Base-by-base conservation (phyloP, 2,888 invertebrate genomes). In the Silvanus unidentatus region DNA sequence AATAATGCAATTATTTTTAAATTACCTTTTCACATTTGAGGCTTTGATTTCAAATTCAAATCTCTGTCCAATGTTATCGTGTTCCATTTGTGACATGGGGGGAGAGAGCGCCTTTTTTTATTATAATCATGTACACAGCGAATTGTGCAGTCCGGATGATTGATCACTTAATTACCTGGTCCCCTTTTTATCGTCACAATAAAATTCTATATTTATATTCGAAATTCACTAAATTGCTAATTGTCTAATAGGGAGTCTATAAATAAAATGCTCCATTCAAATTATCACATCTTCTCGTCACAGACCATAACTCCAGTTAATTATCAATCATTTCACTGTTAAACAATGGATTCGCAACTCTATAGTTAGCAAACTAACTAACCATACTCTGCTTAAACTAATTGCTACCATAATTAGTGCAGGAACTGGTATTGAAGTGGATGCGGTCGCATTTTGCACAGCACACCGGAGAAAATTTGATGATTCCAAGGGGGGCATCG, bases 351-450 rank as follows among this genome's bases (percentile, higher is more conserved):
- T n/a, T 37, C 3, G 10, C 37, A 16, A 37, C 44, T 39, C 51
- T 50, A 52, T 54, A 54, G 55, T 55, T 53, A 55, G 50, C 54
- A 50, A 48, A 49, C 57, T 62, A 69, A 69, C 68, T 68, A 69
- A 68, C 68, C 69, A 61, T 66, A 60, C 58, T 61, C 53, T 63
- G 70, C 69, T 71, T 70, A 70, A 69, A 66, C 70, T 71, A 70
- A 71, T 71, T 70, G 70, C 68, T 62, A 64, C 61, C 62, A 65
- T 70, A 71, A 71, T 70, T 70, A 70, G 69, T 60, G 63, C 58
- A 62, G 64, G 65, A 64, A 41, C 44, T 29, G 40, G 14, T 57
- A 12, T n/a, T n/a, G n/a, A n/a, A n/a, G n/a, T n/a, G n/a, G n/a
- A n/a, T n/a, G n/a, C n/a, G n/a, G n/a, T n/a, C n/a, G n/a, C n/a